Percentiles rank a stretch among this genome's conserved stretches.
Conservation (phyloP, 1,140 invertebrate genomes). For the Leptoteleia sp. region DNA sequence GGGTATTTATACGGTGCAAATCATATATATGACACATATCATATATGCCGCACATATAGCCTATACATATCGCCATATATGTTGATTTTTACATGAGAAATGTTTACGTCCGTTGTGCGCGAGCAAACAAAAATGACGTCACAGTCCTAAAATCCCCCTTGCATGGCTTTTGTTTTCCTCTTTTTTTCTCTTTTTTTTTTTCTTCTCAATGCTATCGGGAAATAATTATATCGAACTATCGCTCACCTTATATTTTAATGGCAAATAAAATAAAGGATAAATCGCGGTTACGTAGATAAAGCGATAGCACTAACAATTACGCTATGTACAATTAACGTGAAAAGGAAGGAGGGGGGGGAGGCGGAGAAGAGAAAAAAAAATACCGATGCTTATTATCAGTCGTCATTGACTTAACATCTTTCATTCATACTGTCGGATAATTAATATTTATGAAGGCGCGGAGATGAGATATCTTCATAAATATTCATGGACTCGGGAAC, state of each 20-base stretch:
- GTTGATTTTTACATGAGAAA: no score
- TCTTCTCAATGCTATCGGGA: not conserved
- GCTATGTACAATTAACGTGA: slow-evolving; percentile 30
- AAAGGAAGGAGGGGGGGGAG: no score
- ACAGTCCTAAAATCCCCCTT: not conserved
- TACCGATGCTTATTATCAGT: slow-evolving; percentile 54
- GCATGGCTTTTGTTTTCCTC: not conserved
- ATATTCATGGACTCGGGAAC: slow-evolving; percentile 53
- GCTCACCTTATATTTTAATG: no score
- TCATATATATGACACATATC: no score
- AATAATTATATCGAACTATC: no score
- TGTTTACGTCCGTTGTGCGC: no score
- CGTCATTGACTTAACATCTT: slow-evolving; percentile 65
- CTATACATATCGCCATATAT: no score
- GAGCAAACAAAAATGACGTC: not conserved
- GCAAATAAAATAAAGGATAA: no score
- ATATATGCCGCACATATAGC: no score
- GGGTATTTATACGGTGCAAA: no score
- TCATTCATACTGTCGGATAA: slow-evolving; percentile 60
- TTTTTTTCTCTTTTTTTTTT: no score
- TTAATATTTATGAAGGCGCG: slow-evolving; percentile 65
- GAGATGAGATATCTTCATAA: slow-evolving; percentile 64
- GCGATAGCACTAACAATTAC: slow-evolving; percentile 27
- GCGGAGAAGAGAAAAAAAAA: slow-evolving; percentile 32
- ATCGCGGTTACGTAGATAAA: slow-evolving; percentile 31